Evolutionary conservation across 92 coral and sea anemone species (phyloP).

Genomic region (Chrysogorgia sp.): DNA sequence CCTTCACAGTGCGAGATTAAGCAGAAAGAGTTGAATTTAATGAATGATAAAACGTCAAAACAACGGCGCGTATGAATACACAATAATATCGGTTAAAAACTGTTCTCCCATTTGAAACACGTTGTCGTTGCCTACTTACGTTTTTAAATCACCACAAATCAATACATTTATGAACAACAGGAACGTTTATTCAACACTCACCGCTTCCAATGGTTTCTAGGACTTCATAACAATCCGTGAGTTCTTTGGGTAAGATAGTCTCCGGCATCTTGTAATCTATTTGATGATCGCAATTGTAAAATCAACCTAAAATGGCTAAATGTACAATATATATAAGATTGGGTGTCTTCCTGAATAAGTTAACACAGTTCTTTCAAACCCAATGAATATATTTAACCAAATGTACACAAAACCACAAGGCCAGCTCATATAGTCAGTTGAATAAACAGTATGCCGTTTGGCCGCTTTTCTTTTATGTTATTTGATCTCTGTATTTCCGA

Average conservation of each 20-base stretch:
- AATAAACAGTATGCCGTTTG: background rate
- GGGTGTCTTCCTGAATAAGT: background rate
- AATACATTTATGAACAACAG: background rate
- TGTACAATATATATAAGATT: background rate
- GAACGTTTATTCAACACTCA: constrained; percentile 48
- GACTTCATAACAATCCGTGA: constrained; percentile 78
- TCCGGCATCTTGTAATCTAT: constrained; percentile 74
- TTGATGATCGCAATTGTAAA: background rate
- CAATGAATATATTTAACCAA: background rate
- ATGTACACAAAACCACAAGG: constrained; percentile 1
- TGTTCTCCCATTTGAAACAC: no score
- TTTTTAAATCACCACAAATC: background rate
- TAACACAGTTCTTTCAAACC: background rate
- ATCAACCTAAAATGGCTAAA: background rate
- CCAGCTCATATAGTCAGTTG: background rate
- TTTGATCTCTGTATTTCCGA: constrained; percentile 26
- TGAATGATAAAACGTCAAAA: no score
- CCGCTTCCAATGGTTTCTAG: constrained; percentile 96
- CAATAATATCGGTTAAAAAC: no score
- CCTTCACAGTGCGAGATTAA: no score
- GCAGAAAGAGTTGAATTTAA: no score
- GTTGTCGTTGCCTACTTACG: no score
- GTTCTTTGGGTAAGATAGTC: constrained; percentile 75
- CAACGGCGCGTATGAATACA: no score
- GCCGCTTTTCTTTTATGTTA: background rate